A percentile compares a stretch with the other conserved stretches of the same genome.
Evolutionary conservation across 64 coral and sea anemone genomes (phyloP).

Genomic region (Hydrozoanthus tunicans): DNA sequence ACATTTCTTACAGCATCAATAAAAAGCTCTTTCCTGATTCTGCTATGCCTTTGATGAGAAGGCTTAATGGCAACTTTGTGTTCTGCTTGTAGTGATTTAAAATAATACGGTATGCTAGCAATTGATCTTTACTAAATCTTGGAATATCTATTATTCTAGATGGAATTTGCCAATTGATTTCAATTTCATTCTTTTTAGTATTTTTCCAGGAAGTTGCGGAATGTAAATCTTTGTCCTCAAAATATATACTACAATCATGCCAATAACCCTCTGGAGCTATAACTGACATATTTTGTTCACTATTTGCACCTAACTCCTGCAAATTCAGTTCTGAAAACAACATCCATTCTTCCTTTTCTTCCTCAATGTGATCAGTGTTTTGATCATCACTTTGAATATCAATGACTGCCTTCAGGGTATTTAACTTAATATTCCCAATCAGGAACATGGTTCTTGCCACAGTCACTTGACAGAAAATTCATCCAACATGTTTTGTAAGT

Average conservation of each 20-base stretch:
- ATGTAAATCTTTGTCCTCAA: conserved; percentile 59
- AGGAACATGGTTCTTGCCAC: conserved; percentile 63
- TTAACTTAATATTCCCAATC: conserved; percentile 72
- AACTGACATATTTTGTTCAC: conserved; percentile 24
- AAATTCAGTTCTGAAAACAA: conserved; percentile 78
- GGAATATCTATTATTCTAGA: conserved; percentile 48
- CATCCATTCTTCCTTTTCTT: conserved; percentile 79
- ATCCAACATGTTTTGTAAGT: conserved; percentile 77
- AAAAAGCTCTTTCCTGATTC: conserved; percentile 49
- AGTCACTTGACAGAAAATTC: conserved; percentile 59
- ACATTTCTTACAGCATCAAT: conserved; percentile 51
- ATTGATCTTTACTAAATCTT: conserved; percentile 36
- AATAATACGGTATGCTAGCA: conserved; percentile 11
- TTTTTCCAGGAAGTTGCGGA: conserved; percentile 54
- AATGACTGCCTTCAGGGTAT: conserved; percentile 55
- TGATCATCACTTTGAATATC: conserved; percentile 61
- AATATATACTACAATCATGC: conserved; percentile 48
- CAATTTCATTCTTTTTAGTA: conserved; percentile 48
- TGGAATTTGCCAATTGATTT: conserved; percentile 53
- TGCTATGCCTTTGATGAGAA: conserved; percentile 41
- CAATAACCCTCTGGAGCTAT: conserved; percentile 72
- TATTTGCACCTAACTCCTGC: conserved; percentile 54
- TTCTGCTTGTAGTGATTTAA: neutral
- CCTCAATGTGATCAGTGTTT: conserved; percentile 61
- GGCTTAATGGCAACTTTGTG: neutral